A percentile compares a stretch with the other conserved stretches of the same genome.
Conservation (phyloP, 2,113 vertebrate species). For the Elachura formosa region DNA sequence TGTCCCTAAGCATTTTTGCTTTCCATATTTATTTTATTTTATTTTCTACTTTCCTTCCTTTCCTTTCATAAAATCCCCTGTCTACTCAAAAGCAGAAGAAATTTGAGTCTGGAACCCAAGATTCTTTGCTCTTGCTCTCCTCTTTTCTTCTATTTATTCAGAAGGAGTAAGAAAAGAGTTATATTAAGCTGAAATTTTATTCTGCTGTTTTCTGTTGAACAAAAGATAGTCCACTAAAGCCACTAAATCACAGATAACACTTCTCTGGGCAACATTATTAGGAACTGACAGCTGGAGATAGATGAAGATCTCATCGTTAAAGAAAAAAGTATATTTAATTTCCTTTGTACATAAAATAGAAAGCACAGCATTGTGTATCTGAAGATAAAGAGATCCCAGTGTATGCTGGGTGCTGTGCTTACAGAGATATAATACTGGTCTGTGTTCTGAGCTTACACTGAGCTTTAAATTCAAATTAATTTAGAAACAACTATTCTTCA, state of each 20-base stretch:
- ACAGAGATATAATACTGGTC: neutral
- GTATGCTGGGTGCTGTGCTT: neutral
- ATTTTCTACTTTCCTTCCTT: neutral
- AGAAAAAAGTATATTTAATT: conserved; percentile 58
- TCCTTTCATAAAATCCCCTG: neutral
- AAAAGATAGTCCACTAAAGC: conserved; percentile 42
- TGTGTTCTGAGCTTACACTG: neutral
- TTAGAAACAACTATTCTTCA: neutral
- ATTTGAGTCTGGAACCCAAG: neutral
- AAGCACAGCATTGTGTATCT: conserved; percentile 7
- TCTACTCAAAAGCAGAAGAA: neutral
- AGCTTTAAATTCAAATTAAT: conserved; percentile 14
- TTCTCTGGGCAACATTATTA: conserved; percentile 35
- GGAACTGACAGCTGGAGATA: conserved; percentile 22
- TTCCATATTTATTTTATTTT: neutral
- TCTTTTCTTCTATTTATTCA: conserved; percentile 30
- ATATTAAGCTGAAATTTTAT: conserved; percentile 43
- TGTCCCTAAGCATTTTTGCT: neutral
- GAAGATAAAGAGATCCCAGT: neutral
- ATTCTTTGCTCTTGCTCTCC: neutral
- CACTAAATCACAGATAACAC: conserved; percentile 35
- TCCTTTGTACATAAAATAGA: conserved; percentile 45
- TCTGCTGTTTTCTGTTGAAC: conserved; percentile 27
- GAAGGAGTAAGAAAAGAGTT: conserved; percentile 7
- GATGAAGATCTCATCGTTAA: conserved; percentile 48